These are phyloP conservation scores for Conops quadrifasciatus DNA, from an alignment of 2,888 invertebrate species.

Conservation along the genomic window DNA sequence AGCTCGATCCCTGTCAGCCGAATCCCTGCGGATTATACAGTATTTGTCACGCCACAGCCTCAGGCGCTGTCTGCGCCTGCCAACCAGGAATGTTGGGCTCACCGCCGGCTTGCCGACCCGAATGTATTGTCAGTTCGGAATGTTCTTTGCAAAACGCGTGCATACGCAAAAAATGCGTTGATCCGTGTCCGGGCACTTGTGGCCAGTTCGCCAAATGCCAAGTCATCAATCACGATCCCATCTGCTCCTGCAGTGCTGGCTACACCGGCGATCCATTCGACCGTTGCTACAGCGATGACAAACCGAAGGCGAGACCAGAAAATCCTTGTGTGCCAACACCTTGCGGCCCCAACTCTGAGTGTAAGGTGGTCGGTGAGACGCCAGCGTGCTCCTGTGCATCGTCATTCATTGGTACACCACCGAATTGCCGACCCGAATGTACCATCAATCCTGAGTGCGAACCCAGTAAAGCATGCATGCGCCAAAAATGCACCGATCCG, in stretches of 20 bases:
- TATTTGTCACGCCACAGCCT: constrained; percentile 72
- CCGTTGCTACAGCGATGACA: constrained; percentile 68
- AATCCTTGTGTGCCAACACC: constrained; percentile 74
- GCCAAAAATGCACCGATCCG: constrained; percentile 72
- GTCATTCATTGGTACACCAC: constrained; percentile 72
- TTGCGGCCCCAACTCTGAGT: constrained; percentile 73
- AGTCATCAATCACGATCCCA: constrained; percentile 84
- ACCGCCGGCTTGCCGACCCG: constrained; percentile 78
- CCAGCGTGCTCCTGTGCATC: constrained; percentile 71
- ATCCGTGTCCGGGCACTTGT: constrained; percentile 81
- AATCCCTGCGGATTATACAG: constrained; percentile 82
- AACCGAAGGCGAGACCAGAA: constrained; percentile 58
- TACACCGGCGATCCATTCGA: constrained; percentile 80
- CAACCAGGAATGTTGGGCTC: constrained; percentile 76
- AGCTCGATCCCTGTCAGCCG: constrained; percentile 71
- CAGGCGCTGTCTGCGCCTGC: constrained; percentile 77
- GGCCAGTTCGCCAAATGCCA: constrained; percentile 80
- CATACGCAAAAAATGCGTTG: constrained; percentile 76
- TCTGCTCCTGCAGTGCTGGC: constrained; percentile 76
- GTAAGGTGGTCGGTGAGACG: constrained; percentile 68
- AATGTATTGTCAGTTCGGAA: constrained; percentile 82
- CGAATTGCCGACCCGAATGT: constrained; percentile 74
- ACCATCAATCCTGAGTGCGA: constrained; percentile 74
- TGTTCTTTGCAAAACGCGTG: constrained; percentile 79
- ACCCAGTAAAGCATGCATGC: constrained; percentile 72